Evolutionary conservation across 2,797 vertebrate species (phyloP).

Genomic region (Cacajao melanocephalus): DNA sequence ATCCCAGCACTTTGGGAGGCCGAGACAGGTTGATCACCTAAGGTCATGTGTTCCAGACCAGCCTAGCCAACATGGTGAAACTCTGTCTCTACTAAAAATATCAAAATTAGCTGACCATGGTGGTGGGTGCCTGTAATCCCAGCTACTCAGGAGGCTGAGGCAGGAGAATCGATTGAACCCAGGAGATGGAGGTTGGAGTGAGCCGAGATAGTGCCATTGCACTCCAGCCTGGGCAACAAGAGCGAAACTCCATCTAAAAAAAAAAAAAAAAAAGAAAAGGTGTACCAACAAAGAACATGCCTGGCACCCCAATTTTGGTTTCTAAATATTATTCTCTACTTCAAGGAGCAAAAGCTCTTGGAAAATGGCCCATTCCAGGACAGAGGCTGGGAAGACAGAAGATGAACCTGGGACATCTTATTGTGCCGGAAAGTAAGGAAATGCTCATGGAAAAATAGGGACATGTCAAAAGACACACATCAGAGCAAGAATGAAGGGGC

Average conservation of each 20-base stretch:
- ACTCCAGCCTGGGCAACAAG: background rate
- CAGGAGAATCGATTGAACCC: background rate
- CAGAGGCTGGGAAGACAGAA: background rate
- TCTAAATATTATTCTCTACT: background rate
- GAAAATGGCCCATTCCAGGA: background rate
- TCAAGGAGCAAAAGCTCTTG: background rate
- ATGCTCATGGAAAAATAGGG: background rate
- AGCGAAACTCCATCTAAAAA: background rate
- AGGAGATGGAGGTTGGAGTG: background rate
- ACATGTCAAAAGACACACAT: background rate
- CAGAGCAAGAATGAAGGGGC: background rate
- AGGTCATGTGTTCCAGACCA: background rate
- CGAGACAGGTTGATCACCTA: background rate
- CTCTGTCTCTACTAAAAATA: background rate
- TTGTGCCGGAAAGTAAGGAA: background rate
- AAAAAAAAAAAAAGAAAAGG: background rate
- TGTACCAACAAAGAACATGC: background rate
- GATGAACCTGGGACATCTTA: background rate
- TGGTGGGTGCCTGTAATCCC: background rate
- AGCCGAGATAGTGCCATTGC: background rate
- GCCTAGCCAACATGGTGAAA: background rate
- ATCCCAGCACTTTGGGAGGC: background rate
- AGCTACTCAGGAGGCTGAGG: background rate
- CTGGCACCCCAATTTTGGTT: background rate
- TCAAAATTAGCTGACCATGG: background rate